phyloP scores from a whole-genome alignment of 2,113 vertebrate genomes.

The Panthera leo region DNA sequence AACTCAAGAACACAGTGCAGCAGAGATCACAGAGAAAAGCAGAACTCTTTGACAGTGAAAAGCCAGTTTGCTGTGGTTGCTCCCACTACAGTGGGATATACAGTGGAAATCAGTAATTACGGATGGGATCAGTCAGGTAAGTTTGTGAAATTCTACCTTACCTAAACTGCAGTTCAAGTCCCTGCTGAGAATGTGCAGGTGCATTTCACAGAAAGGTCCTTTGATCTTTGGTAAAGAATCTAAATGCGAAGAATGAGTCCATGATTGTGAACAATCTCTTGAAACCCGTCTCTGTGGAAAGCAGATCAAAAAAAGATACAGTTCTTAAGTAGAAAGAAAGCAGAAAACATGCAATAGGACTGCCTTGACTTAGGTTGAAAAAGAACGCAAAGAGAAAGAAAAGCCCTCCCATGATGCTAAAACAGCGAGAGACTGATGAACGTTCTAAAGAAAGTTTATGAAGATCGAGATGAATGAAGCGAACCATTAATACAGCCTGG shows the following conservation, averaged over 20 bases:
- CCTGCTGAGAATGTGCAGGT: not conserved
- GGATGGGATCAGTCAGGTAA: not conserved
- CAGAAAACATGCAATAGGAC: conserved; percentile 91
- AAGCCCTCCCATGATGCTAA: not conserved
- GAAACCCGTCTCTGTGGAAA: not conserved
- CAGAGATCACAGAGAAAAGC: not conserved
- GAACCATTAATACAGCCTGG: not conserved
- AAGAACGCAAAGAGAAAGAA: conserved; percentile 95
- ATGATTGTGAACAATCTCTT: not conserved
- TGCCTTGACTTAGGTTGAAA: conserved; percentile 95
- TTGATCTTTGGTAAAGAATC: not conserved
- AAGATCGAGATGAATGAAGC: not conserved
- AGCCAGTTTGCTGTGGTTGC: not conserved
- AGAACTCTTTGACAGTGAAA: not conserved
- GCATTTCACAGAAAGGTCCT: not conserved
- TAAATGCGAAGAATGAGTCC: not conserved
- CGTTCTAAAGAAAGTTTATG: not conserved
- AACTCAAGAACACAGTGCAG: not conserved
- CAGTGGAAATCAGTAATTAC: not conserved
- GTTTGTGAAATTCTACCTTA: not conserved
- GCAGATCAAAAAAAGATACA: conserved; percentile 86
- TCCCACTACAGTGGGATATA: not conserved
- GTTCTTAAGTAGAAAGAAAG: conserved; percentile 93
- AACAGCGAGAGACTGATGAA: not conserved
- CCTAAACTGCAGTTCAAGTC: not conserved